Evolutionary conservation across 2,797 vertebrate species (phyloP), one percentile per base, ranked within the genome.

Genomic region (Dromococcyx pavoninus): DNA sequence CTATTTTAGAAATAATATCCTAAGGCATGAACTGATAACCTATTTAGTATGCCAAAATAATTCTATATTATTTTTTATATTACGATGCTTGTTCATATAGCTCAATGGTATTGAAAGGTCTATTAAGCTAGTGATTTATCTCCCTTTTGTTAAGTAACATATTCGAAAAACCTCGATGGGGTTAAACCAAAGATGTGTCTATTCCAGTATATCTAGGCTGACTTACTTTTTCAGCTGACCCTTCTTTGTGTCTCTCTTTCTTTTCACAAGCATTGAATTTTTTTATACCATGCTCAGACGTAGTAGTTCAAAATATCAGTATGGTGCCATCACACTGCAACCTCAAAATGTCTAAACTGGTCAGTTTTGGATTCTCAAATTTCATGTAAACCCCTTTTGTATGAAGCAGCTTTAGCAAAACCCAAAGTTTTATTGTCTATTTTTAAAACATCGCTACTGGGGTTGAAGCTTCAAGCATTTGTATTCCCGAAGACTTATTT

Each of bases 401-500:
- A 35, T 88, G 57, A 83, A 90, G 74, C 33, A 88, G 35, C 32
- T 74, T 82, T 56, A 46, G n/a, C 62, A 89, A 84, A 88, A 84
- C 65, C 4, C 13, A n/a, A 89, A 91, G 51, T 88, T 92, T 88
- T 76, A 51, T 32, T 64, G 9, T 75, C 46, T 78, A 16, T 14
- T 75, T 93, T 89, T 76, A 61, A 78, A 88, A 30, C 21, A 6
- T 56, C 10, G 0, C 32, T 85, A 19, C 32, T 64, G 41, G 43
- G 77, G 37, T 44, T 72, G 72, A 80, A 89, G 27, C 17, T 80
- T 91, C 28, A 83, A 89, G 66, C 37, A 85, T 91, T 92, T 91
- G 22, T 89, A 67, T 91, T 93, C 62, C 58, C 81, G 71, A 92
- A 89, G 50, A 84, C 23, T 61, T 91, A 96, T 84, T 94, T 93